Base-by-base conservation (phyloP, 2,797 vertebrate genomes). In the Denticeps clupeoides region DNA sequence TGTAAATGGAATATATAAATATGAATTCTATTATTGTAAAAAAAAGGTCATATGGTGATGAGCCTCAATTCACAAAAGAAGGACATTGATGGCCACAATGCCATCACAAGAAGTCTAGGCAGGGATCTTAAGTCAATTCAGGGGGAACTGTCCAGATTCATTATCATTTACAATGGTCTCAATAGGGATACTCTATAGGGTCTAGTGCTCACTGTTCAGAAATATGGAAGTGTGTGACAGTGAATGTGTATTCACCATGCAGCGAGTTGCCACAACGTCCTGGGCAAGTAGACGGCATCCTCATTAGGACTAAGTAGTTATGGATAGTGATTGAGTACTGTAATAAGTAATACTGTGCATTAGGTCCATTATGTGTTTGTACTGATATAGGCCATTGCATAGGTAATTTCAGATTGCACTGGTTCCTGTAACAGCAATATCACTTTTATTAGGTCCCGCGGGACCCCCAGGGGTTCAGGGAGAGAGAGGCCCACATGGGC, bases 61-160 rank as follows among this genome's bases (percentile, higher is more conserved):
- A n/a, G n/a, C n/a, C 54, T 59, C 4, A 56, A 58, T 1, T 77
- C 83, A 40, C 54, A 80, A 48, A 73, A 78, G 23, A 74, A 70
- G 11, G 79, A 72, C 0, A 67, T 92, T 33, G 80, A 93, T 0
- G 82, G 82, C 13, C 88, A 91, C 32, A 75, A 77, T 0, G 64
- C 80, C 10, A 79, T 87, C 0, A 86, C 64, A 2, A 84, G 81
- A 35, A 70, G 58, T 40, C 62, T 87, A 0, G 71, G 74, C 18
- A 75, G 73, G 2, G 86, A 91, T 43, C 79, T 94, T 19, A 83
- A 75, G 68, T 84, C 74, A 6, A 69, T 97, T 58, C 87, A 88
- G 33, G 87, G 80, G 22, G 82, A 93, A 60, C 64, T 96, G 18
- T 77, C 75, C 0, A 71, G 73, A 4, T 79, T 89, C 5, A 79